Evolutionary conservation across 1,140 invertebrate species (phyloP).

Genomic region (Pseudomyrmex cubaensis): DNA sequence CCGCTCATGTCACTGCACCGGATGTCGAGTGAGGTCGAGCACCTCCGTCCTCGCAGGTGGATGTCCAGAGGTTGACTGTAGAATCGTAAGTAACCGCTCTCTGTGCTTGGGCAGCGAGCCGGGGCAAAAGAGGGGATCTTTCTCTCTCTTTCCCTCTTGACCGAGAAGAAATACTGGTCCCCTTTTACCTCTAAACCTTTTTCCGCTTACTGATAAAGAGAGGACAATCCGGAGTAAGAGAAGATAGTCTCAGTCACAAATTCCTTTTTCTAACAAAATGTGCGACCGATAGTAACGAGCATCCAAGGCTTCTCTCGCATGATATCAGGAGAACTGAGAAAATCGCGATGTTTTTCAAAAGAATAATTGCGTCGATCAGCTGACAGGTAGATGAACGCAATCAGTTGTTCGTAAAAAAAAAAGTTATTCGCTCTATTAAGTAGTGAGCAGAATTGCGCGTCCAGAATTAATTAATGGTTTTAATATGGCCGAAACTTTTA

Average conservation of each 20-base stretch:
- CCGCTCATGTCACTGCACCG: slow-evolving; percentile 83
- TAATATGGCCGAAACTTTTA: too few species aligned
- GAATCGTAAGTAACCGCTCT: slow-evolving; percentile 82
- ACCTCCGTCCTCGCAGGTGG: slow-evolving; percentile 85
- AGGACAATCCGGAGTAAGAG: slow-evolving; percentile 41
- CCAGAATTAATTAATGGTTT: too few species aligned
- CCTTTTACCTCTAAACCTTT: slow-evolving; percentile 67
- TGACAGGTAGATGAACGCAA: too few species aligned
- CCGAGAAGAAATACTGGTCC: slow-evolving; percentile 59
- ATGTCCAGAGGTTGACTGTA: slow-evolving; percentile 85
- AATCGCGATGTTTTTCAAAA: neutral
- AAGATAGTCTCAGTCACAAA: slow-evolving; percentile 45
- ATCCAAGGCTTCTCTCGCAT: neutral
- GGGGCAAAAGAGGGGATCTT: slow-evolving; percentile 67
- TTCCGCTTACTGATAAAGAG: slow-evolving; percentile 56
- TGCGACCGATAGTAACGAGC: neutral
- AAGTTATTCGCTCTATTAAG: neutral
- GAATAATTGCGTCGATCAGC: neutral
- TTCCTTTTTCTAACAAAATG: neutral
- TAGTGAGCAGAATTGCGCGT: too few species aligned
- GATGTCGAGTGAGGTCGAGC: slow-evolving; percentile 81
- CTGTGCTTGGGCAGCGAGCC: slow-evolving; percentile 76
- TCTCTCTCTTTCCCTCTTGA: slow-evolving; percentile 44
- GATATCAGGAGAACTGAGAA: neutral
- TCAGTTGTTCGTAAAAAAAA: neutral